Conservation (phyloP, 2,797 vertebrate species). For the Poeciliopsis infans region DNA sequence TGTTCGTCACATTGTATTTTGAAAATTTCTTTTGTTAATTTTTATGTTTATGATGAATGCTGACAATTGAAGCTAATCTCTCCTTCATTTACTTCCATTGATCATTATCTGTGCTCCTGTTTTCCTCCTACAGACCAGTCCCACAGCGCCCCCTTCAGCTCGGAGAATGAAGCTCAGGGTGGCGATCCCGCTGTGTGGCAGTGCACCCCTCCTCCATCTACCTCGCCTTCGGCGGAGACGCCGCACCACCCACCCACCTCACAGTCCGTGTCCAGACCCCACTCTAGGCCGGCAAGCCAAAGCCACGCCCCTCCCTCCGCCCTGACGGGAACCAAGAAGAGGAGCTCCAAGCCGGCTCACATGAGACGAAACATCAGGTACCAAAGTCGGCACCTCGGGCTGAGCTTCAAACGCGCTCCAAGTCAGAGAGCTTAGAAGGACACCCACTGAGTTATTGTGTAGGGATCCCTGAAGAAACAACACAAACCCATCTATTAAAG, state of each 20-base stretch:
- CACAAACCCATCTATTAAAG: neutral
- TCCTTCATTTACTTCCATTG: neutral
- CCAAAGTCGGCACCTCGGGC: neutral
- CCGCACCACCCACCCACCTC: slow-evolving; percentile 56
- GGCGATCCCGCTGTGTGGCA: slow-evolving; percentile 85
- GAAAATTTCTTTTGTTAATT: neutral
- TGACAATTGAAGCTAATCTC: neutral
- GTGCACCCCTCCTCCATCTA: slow-evolving; percentile 85
- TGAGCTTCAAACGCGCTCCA: neutral
- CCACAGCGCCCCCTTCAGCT: slow-evolving; percentile 82
- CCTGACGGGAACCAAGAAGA: slow-evolving; percentile 85
- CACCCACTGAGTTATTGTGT: neutral
- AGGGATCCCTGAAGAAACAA: neutral
- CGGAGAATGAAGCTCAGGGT: slow-evolving; percentile 84
- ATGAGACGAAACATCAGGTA: slow-evolving; percentile 96
- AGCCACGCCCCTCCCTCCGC: slow-evolving; percentile 71
- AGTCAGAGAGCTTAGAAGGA: neutral
- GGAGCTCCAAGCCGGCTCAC: slow-evolving; percentile 88
- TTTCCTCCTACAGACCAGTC: slow-evolving; percentile 84
- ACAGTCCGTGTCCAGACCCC: slow-evolving; percentile 48
- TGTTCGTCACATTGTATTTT: neutral
- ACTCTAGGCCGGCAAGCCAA: slow-evolving; percentile 82
- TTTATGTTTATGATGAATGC: neutral
- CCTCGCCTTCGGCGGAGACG: slow-evolving; percentile 88
- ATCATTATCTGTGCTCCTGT: neutral